phyloP scores from a whole-genome alignment of 2,888 invertebrate genomes.

The Agrilus biguttatus region DNA sequence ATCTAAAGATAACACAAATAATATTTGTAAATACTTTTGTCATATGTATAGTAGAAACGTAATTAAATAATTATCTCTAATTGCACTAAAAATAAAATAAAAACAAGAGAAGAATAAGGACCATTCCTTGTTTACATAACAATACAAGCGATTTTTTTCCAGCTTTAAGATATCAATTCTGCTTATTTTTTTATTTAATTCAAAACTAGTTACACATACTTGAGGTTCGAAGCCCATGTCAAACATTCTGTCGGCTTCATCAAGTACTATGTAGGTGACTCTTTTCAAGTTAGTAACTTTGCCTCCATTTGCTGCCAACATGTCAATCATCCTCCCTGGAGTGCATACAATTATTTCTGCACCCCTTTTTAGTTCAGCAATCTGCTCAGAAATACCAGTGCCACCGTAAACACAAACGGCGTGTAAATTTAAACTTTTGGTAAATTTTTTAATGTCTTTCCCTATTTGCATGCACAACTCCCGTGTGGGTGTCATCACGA shows the following conservation, averaged over 20 bases:
- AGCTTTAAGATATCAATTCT: too few species aligned
- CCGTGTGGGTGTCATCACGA: constrained; percentile 96
- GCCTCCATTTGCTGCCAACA: constrained; percentile 96
- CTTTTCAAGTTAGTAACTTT: constrained; percentile 94
- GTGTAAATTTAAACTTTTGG: constrained; percentile 69
- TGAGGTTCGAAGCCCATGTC: constrained; percentile 99
- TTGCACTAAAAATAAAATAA: too few species aligned
- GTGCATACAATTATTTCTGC: constrained; percentile 98
- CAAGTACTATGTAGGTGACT: constrained; percentile 93
- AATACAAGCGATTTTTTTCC: too few species aligned
- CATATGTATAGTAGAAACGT: too few species aligned
- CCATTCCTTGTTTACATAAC: too few species aligned
- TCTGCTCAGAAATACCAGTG: constrained; percentile 86
- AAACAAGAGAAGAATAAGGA: too few species aligned
- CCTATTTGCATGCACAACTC: constrained; percentile 99
- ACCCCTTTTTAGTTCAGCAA: constrained; percentile 90
- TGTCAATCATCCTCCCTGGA: constrained; percentile 99
- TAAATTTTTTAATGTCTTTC: constrained; percentile 88
- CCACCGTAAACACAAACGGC: constrained; percentile 98
- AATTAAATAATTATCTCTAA: too few species aligned
- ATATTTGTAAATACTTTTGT: too few species aligned
- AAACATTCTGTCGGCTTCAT: constrained; percentile 99
- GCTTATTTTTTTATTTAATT: too few species aligned
- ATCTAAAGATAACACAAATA: too few species aligned
- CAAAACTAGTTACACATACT: constrained; percentile 14